Conservation (phyloP, 2,797 vertebrate species). For the Galago senegalensis region DNA sequence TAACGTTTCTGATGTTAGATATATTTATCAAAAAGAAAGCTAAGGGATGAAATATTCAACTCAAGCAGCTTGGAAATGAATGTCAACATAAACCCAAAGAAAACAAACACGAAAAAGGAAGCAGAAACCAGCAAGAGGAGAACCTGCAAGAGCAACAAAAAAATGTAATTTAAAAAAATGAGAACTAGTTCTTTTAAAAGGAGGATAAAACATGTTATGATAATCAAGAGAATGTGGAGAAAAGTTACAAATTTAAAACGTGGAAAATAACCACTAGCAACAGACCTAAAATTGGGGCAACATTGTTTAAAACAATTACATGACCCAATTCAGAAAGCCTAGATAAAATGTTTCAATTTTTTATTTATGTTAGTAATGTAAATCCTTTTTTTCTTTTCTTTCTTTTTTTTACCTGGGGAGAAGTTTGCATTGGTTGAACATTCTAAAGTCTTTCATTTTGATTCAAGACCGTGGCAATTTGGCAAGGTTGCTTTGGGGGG, state of each 20-base stretch:
- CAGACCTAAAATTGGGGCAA: neutral
- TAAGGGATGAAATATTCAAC: neutral
- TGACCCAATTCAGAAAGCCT: slow-evolving; percentile 15
- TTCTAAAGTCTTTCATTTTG: slow-evolving; percentile 33
- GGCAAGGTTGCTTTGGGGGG: slow-evolving; percentile 22
- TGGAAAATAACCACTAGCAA: slow-evolving; percentile 47
- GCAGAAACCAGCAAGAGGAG: slow-evolving; percentile 9
- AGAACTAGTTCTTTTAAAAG: neutral
- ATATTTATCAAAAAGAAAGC: slow-evolving; percentile 43
- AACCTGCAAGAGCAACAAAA: slow-evolving; percentile 7
- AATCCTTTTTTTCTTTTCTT: neutral
- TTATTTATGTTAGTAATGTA: slow-evolving; percentile 14
- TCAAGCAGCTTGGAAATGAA: neutral
- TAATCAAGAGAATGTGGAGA: neutral
- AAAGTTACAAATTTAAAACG: neutral
- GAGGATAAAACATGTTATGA: neutral
- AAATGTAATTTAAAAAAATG: neutral
- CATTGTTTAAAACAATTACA: neutral
- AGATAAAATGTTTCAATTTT: neutral
- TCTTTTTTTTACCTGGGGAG: neutral
- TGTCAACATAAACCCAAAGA: neutral
- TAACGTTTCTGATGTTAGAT: neutral
- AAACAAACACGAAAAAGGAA: neutral
- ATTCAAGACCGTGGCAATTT: neutral
- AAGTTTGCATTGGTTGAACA: neutral